Conservation (phyloP, 2,797 vertebrate species). For the Amblyopsis hoosieri region DNA sequence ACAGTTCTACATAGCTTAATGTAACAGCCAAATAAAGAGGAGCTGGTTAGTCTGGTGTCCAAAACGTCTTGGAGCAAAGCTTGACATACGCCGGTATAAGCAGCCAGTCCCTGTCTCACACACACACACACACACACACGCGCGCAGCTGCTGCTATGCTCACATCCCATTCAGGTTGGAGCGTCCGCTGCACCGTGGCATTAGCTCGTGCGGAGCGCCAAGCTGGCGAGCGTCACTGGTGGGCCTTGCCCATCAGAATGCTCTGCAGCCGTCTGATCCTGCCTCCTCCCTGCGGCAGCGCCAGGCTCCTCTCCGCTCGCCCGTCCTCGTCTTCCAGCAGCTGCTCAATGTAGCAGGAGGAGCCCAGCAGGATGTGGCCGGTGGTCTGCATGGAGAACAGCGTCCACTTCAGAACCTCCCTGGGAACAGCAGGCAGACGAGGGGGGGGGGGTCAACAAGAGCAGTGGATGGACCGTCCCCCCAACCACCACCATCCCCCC, state of each 20-base stretch:
- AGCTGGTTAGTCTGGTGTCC: not conserved
- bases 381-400: conserved; percentile 91
- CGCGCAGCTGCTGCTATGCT: not conserved
- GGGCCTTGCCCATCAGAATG: conserved; percentile 58
- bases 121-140: too few species aligned
- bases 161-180: not conserved
- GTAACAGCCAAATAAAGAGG: conserved; percentile 45
- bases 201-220: too few species aligned
- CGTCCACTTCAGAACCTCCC: conserved; percentile 89
- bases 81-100: conserved; percentile 9
- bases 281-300: conserved; percentile 56
- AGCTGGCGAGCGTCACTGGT: conserved; percentile 29
- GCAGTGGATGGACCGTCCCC: not conserved
- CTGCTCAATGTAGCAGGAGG: conserved; percentile 91
- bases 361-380: conserved; percentile 89
- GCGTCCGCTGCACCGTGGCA: not conserved
- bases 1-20: not conserved
- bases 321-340: conserved; percentile 84
- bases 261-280: conserved; percentile 64
- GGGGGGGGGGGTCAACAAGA: not conserved
- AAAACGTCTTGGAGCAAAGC: conserved; percentile 14
- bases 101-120: not conserved
- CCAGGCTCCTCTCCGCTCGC: conserved; percentile 53
- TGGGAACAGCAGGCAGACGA: conserved; percentile 49
- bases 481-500: too few species aligned